These are phyloP conservation scores for Molossus molossus DNA, from an alignment of 2,797 vertebrate genomes.

Conservation along the genomic window DNA sequence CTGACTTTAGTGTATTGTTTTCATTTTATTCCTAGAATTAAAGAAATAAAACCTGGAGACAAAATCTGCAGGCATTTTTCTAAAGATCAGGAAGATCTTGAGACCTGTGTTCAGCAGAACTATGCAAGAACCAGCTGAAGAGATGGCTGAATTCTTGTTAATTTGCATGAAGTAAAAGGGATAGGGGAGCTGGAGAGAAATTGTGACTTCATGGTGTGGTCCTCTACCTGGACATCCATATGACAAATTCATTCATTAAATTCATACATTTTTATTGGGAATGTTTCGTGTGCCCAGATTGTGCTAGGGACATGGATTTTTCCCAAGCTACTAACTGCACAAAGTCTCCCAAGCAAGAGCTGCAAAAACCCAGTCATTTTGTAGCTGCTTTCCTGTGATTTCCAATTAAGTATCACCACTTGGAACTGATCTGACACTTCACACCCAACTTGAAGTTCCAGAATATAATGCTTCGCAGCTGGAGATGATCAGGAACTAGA, in stretches of 20 bases:
- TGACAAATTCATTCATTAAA: not conserved
- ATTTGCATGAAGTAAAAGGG: not conserved
- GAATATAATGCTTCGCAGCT: not conserved
- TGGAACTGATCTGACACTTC: not conserved
- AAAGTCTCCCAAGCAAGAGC: not conserved
- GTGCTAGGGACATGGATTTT: not conserved
- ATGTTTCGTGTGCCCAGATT: not conserved
- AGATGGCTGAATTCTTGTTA: not conserved
- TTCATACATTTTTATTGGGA: not conserved
- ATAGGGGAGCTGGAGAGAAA: not conserved
- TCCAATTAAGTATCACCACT: not conserved
- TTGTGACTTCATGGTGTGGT: not conserved
- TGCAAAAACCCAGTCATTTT: not conserved
- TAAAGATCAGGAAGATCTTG: not conserved
- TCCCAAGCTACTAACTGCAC: not conserved
- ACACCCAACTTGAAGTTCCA: slow-evolving; percentile 21
- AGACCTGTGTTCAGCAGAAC: not conserved
- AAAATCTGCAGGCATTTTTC: slow-evolving; percentile 17
- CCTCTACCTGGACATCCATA: not conserved
- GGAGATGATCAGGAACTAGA: not conserved
- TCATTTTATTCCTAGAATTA: slow-evolving; percentile 49
- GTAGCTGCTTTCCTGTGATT: not conserved
- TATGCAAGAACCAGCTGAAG: not conserved
- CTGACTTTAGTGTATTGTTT: not conserved
- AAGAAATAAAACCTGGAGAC: slow-evolving; percentile 27